Percentiles rank a stretch among this genome's conserved stretches.
Evolutionary conservation across 37 sponge, comb jelly and placozoan species (phyloP).

Genomic region (Axinella damicornis): DNA sequence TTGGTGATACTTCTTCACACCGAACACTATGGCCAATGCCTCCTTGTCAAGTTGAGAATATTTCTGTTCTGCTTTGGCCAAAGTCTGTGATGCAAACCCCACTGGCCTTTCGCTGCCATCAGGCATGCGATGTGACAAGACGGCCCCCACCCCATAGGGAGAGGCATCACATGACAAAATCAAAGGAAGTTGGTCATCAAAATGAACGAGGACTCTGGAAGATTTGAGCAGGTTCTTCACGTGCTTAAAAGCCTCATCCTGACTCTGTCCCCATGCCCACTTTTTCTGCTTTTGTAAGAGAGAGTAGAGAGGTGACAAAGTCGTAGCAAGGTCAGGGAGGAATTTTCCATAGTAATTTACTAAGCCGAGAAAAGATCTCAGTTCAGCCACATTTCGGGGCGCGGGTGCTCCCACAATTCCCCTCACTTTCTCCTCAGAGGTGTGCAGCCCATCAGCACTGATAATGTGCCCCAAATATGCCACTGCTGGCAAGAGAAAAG

Average conservation of each 20-base stretch:
- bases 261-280: constrained; percentile 24
- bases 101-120: constrained; percentile 47
- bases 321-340: constrained; percentile 10
- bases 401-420: constrained; percentile 16
- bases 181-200: background rate
- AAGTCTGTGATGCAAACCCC: constrained; percentile 26
- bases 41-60: constrained; percentile 26
- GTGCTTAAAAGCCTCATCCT: constrained; percentile 16
- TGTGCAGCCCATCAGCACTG: background rate
- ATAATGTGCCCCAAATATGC: constrained; percentile 26
- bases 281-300: background rate
- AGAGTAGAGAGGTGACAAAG: constrained; percentile 25
- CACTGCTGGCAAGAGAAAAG: constrained; percentile 5
- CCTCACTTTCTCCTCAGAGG: background rate
- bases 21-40: constrained; percentile 7
- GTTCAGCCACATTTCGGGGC: background rate
- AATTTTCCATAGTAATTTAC: constrained; percentile 42
- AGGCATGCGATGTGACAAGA: constrained; percentile 6
- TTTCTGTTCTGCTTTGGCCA: constrained; percentile 13
- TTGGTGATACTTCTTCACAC: constrained; percentile 1
- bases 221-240: constrained; percentile 19
- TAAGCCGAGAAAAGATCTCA: constrained; percentile 32
- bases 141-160: constrained; percentile 29
- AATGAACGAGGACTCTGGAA: constrained; percentile 13
- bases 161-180: constrained; percentile 39